Base-by-base conservation (phyloP, 1,140 invertebrate species). In the Ips typographus region DNA sequence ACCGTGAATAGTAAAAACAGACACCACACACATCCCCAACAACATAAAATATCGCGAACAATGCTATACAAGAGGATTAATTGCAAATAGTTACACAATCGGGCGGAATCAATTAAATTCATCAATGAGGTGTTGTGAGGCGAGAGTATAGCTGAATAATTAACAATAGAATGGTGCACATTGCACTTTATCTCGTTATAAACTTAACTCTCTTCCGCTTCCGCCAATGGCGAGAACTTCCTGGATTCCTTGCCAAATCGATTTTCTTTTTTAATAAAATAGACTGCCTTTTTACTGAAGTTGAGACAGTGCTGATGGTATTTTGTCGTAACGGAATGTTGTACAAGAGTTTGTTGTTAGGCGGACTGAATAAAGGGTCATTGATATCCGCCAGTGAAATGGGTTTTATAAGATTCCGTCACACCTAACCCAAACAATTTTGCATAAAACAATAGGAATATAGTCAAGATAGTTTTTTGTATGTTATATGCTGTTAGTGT, bases 81-180 rank as follows among this genome's bases (percentile, higher is more conserved):
- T 62, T 68, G 47, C 58, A 62, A 68, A 68, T 61, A 55, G 57
- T 68, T 68, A 44, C 57, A 62, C 58, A 68, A 68, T 68, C 66
- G 58, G 57, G 51, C 66, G 66, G 66, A 60, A 68, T 68, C 66
- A 68, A 68, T 68, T 68, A 68, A 68, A 68, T 47, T 42, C 66
- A 60, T 68, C 66, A 68, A 68, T 68, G 58, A 68, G 66, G 58
- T 68, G 66, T 68, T 68, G 66, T 68, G 58, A 68, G 51, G 57
- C 55, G 42, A 58, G 57, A 57, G 55, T 51, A 42, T 51, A 47
- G 65, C 49, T 68, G 66, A 68, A 68, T 68, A 68, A 68, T 68
- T 68, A 68, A 68, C 66, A 68, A 68, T 68, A 55, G 58, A 68
- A 68, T 68, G 49, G 57, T 60, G 66, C 56, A 67, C 65, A 53